These are phyloP conservation scores for Coecobrya sp. DNA, from an alignment of 2,888 invertebrate genomes.

Conservation along the genomic window DNA sequence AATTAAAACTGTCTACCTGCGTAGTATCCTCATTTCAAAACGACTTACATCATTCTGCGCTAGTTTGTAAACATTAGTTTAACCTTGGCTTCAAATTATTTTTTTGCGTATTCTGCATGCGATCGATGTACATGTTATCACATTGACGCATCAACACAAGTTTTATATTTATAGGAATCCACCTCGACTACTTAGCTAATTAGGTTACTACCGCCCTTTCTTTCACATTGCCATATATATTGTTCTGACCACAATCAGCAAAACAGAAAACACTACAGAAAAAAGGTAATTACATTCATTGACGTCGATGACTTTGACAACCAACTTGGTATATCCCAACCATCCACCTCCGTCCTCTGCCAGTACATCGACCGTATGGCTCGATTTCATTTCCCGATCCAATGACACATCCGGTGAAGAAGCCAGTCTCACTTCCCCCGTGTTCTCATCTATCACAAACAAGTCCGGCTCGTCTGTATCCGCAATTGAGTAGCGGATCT, in stretches of 20 bases:
- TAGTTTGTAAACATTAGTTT: neutral
- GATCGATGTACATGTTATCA: no score
- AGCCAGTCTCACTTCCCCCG: conserved; percentile 87
- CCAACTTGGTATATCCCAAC: conserved; percentile 92
- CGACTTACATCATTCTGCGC: no score
- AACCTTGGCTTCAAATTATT: neutral
- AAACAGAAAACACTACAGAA: neutral
- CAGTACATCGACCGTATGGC: conserved; percentile 89
- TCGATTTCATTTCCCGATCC: conserved; percentile 85
- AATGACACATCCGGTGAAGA: conserved; percentile 84
- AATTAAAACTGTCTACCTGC: no score
- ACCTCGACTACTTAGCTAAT: conserved; percentile 21
- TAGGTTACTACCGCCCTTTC: conserved; percentile 39
- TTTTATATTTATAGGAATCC: no score
- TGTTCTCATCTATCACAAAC: conserved; percentile 88
- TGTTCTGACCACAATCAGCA: conserved; percentile 5
- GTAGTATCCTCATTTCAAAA: no score
- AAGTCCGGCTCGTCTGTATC: conserved; percentile 87
- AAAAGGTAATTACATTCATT: conserved; percentile 90
- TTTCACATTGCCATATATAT: no score
- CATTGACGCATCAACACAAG: no score
- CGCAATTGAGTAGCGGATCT: conserved; percentile 92
- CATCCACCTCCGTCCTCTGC: conserved; percentile 95
- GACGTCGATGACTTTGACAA: conserved; percentile 94
- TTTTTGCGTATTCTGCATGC: neutral